A percentile compares a stretch with the other conserved stretches of the same genome.
These are phyloP conservation scores for Pecten maximus DNA, from an alignment of 2,888 invertebrate species.

Conservation along the genomic window DNA sequence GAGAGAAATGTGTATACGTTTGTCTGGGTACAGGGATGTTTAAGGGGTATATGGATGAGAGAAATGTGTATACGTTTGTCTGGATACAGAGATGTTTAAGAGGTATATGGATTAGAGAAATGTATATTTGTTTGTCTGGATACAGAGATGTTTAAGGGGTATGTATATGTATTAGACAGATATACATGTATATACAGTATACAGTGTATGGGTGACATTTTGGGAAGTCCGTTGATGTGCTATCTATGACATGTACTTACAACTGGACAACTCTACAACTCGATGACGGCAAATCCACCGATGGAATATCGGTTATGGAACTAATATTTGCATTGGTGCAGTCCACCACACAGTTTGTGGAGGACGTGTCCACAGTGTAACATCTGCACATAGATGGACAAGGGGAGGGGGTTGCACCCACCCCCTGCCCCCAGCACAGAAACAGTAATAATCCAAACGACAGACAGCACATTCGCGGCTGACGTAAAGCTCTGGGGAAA, in stretches of 20 bases:
- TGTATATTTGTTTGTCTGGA: too few relatives aligned
- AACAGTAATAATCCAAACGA: slow-evolving; percentile 44
- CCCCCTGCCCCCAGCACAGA: slow-evolving; percentile 36
- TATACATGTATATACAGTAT: too few relatives aligned
- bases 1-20: too few relatives aligned
- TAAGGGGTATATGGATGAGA: too few relatives aligned
- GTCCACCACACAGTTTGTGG: slow-evolving; percentile 45
- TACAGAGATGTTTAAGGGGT: too few relatives aligned
- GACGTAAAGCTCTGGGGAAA: slow-evolving; percentile 46
- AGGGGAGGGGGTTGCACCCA: slow-evolving; percentile 41
- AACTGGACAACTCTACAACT: neutral
- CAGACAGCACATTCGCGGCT: slow-evolving; percentile 37
- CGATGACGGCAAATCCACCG: slow-evolving; percentile 45
- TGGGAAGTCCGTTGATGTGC: too few relatives aligned
- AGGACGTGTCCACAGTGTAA: slow-evolving; percentile 3
- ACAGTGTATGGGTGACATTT: too few relatives aligned
- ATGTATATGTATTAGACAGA: too few relatives aligned
- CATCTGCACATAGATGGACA: slow-evolving; percentile 51
- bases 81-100: too few relatives aligned
- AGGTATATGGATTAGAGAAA: too few relatives aligned
- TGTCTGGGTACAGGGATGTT: too few relatives aligned
- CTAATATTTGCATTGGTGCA: slow-evolving; percentile 43
- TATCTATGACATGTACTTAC: neutral
- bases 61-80: too few relatives aligned
- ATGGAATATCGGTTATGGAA: slow-evolving; percentile 39